Conservation (phyloP, 92 coral and sea anemone genomes). For the Pocillopora meandrina region DNA sequence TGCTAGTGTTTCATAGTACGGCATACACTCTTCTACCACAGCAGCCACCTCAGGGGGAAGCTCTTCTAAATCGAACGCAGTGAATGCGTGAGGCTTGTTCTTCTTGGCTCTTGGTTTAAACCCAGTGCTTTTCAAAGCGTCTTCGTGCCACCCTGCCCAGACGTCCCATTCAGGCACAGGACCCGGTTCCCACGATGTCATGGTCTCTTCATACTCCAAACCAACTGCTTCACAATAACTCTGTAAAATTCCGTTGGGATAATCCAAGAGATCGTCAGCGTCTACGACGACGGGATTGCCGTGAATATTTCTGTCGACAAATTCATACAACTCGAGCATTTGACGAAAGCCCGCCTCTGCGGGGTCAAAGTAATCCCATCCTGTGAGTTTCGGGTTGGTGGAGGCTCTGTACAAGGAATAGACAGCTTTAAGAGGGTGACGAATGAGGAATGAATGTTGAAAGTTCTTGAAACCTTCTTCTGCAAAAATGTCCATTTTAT, state of each 20-base stretch:
- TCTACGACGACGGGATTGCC: slow-evolving; percentile 83
- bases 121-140: slow-evolving; percentile 88
- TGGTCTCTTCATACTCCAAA: slow-evolving; percentile 74
- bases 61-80: slow-evolving; percentile 38
- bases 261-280: slow-evolving; percentile 90
- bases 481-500: slow-evolving; percentile 70
- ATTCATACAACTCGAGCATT: slow-evolving; percentile 80
- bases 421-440: slow-evolving; percentile 83
- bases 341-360: slow-evolving; percentile 91
- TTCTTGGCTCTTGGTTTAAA: slow-evolving; percentile 57
- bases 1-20: slow-evolving; percentile 54
- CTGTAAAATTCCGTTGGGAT: slow-evolving; percentile 76
- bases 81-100: slow-evolving; percentile 15
- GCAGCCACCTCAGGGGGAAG: slow-evolving; percentile 64
- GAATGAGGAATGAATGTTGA: slow-evolving; percentile 87
- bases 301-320: slow-evolving; percentile 69
- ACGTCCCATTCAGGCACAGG: slow-evolving; percentile 87
- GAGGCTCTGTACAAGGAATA: slow-evolving; percentile 84
- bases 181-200: slow-evolving; percentile 95
- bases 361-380: slow-evolving; percentile 93
- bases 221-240: slow-evolving; percentile 93
- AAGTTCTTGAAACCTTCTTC: slow-evolving; percentile 81
- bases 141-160: slow-evolving; percentile 97
- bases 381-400: slow-evolving; percentile 92
- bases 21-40: slow-evolving; percentile 60